Base-by-base conservation (phyloP, 2,888 invertebrate genomes). In the Tenodera sinensis region DNA sequence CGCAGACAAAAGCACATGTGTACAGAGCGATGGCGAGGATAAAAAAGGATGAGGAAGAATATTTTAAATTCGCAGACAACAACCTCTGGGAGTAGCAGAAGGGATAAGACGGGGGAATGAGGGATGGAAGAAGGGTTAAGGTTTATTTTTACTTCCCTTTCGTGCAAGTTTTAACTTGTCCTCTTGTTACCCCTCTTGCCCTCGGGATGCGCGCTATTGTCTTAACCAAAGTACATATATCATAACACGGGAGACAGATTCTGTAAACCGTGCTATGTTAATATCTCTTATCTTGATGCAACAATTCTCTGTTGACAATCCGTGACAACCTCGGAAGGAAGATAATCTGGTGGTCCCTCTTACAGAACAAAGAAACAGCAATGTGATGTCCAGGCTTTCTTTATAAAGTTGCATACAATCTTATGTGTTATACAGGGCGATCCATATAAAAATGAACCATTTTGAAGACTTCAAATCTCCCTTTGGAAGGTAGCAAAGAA, bases 61-160 rank as follows among this genome's bases (percentile, higher is more conserved):
- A 89, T 89, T 89, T 89, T 89, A 89, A 87, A 89, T 89, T 87
- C 83, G 34, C 85, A 71, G 54, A 71, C 88, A 84, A 84, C 84
- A 82, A 83, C 88, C 87, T 83, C 34, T 30, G 87, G 87, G 87
- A 87, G 15, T 2, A 27, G 25, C 87, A 30, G 34, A 82, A 87
- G 87, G 86, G 71, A 87, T 27, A 54, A 85, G 20, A 71, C 25
- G 47, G 28, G 85, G 85, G 86, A 42, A 6, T 28, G 27, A 81
- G 15, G 15, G 86, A 0, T 86, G 28, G 28, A 71, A 20, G 54
- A 20, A 71, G 81, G 87, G 83, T 30, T 81, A 54, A 82, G 27
- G 25, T n/a, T 28, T 83, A 6, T 71, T 71, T 71, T 71, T 71
- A 71, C 54, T 71, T 87, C 30, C 12, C 86, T 86, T 89, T 89